Percentiles rank a stretch among this genome's conserved stretches.
phyloP scores from a whole-genome alignment of 2,797 vertebrate species.

The Kryptopterus vitreolus region DNA sequence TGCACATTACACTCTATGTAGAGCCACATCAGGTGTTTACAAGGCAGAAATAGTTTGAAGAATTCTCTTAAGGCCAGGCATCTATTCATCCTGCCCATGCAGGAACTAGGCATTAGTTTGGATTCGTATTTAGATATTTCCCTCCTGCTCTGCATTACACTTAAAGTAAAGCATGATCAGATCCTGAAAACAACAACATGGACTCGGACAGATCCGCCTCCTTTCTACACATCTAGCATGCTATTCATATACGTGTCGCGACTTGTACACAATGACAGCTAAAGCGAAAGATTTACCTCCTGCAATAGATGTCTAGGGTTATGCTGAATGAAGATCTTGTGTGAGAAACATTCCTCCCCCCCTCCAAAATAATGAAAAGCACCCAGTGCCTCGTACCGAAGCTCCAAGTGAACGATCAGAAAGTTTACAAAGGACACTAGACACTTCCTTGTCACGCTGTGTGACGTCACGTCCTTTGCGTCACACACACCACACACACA shows the following conservation, averaged over 20 bases:
- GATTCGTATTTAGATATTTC: too few relatives aligned
- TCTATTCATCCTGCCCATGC: neutral
- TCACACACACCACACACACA: too few relatives aligned
- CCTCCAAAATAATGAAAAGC: too few relatives aligned
- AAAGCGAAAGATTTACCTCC: slow-evolving; percentile 21
- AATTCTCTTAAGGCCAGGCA: neutral
- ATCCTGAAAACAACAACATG: neutral
- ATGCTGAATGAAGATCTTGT: neutral
- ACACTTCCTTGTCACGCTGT: slow-evolving; percentile 36
- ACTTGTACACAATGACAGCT: too few relatives aligned
- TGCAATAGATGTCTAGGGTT: slow-evolving; percentile 6
- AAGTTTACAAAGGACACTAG: slow-evolving; percentile 47
- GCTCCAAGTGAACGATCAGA: neutral
- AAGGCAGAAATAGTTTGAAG: neutral
- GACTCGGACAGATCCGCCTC: neutral
- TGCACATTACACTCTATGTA: neutral
- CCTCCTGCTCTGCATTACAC: neutral
- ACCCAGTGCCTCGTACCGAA: too few relatives aligned
- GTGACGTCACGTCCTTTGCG: slow-evolving; percentile 11
- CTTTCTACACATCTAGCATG: neutral
- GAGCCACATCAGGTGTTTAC: neutral
- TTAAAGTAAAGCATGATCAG: neutral
- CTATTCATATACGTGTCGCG: neutral
- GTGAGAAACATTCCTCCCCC: slow-evolving; percentile 24
- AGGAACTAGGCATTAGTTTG: neutral